Evolutionary conservation across 2,113 vertebrate species (phyloP).

Genomic region (Seriola dumerili): DNA sequence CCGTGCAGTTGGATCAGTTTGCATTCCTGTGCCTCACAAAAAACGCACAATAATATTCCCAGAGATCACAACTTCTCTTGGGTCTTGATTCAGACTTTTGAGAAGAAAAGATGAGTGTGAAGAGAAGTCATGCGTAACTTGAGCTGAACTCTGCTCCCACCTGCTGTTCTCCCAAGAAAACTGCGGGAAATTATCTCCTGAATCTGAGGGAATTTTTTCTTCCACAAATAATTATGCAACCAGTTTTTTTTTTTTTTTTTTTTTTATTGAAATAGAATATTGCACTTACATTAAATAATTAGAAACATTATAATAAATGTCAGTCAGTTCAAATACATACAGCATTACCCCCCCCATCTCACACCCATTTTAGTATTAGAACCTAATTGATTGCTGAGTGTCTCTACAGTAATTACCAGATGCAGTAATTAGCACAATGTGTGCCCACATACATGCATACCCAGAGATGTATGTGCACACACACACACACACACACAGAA

Average conservation of each 20-base stretch:
- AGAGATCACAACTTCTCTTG: not conserved
- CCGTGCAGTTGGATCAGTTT: not conserved
- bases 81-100: not conserved
- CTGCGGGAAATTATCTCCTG: constrained; percentile 16
- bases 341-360: not conserved
- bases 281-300: constrained; percentile 14
- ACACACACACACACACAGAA: constrained; percentile 15
- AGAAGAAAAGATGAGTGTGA: not conserved
- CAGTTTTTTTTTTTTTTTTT: not conserved
- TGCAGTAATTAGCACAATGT: not conserved
- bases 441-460: constrained; percentile 26
- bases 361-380: constrained; percentile 8
- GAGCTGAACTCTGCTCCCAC: constrained; percentile 71
- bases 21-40: not conserved
- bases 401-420: constrained; percentile 72
- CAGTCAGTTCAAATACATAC: constrained; percentile 10
- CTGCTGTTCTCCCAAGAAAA: constrained; percentile 63
- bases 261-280: constrained; percentile 13
- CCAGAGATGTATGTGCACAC: constrained; percentile 17
- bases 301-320: not conserved
- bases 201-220: not conserved
- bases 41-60: not conserved
- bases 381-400: constrained; percentile 69
- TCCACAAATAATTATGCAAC: not conserved
- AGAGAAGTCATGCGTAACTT: not conserved